These are phyloP conservation scores for Mimas tiliae DNA, from an alignment of 2,888 invertebrate species.

Conservation along the genomic window DNA sequence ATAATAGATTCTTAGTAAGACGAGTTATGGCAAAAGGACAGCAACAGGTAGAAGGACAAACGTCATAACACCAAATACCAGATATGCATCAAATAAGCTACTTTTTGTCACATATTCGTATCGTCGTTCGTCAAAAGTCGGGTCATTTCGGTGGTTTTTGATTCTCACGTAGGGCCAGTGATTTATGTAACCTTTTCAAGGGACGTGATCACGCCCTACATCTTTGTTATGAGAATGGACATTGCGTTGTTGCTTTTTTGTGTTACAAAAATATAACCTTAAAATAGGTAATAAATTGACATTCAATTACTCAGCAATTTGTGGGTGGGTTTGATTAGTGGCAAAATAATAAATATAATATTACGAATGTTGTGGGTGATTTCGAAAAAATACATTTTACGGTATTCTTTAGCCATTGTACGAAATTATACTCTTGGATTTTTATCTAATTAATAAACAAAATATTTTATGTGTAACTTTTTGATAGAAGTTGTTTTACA, in stretches of 20 bases:
- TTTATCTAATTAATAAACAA: no score
- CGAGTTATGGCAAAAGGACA: not conserved
- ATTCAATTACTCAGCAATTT: conserved; percentile 8
- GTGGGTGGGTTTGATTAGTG: not conserved
- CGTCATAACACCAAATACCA: conserved; percentile 21
- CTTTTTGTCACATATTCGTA: conserved; percentile 41
- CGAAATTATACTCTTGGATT: no score
- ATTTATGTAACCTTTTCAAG: conserved; percentile 51
- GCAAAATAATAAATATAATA: not conserved
- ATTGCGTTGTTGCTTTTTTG: conserved; percentile 40
- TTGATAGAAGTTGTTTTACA: no score
- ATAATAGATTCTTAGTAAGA: not conserved
- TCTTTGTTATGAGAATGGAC: conserved; percentile 47
- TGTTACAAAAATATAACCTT: not conserved
- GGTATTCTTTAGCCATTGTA: not conserved
- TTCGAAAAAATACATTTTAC: not conserved
- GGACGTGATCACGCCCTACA: conserved; percentile 46
- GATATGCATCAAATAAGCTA: conserved; percentile 41
- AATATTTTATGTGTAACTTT: no score
- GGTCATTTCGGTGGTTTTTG: conserved; percentile 53
- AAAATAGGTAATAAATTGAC: conserved; percentile 17
- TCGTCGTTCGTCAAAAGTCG: conserved; percentile 48
- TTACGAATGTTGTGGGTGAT: not conserved
- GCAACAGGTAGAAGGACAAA: not conserved
- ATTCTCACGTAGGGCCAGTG: conserved; percentile 55